These are phyloP conservation scores for Bombus ignitus DNA, from an alignment of 1,140 invertebrate species.

Conservation along the genomic window DNA sequence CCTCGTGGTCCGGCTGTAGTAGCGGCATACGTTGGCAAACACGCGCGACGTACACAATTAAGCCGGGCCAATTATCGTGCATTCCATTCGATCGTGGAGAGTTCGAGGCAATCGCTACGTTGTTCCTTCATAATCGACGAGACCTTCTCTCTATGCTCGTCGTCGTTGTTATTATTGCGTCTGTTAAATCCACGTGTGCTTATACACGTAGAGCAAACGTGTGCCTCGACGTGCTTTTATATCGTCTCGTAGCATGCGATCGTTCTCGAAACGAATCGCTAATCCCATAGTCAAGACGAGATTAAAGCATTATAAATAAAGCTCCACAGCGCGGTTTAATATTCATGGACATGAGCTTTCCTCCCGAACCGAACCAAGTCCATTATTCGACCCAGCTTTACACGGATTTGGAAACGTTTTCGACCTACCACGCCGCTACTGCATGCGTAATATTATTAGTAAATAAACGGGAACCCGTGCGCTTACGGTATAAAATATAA, in stretches of 20 bases:
- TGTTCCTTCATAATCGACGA: constrained; percentile 39
- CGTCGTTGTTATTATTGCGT: not conserved
- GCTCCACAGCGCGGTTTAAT: not conserved
- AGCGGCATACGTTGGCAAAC: constrained; percentile 16
- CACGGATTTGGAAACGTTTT: not conserved
- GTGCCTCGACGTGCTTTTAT: not conserved
- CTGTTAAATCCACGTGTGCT: no score
- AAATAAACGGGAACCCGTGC: not conserved
- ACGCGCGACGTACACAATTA: constrained; percentile 50
- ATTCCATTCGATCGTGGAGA: constrained; percentile 40
- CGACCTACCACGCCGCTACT: no score
- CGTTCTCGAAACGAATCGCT: not conserved
- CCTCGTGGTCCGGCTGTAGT: constrained; percentile 18
- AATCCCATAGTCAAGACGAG: not conserved
- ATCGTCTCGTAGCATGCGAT: not conserved
- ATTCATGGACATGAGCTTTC: not conserved
- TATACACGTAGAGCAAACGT: no score
- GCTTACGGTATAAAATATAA: not conserved
- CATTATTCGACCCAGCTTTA: not conserved
- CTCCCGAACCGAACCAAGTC: not conserved
- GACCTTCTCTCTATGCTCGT: not conserved
- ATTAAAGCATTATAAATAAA: constrained; percentile 25
- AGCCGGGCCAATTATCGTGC: constrained; percentile 53
- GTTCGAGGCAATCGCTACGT: constrained; percentile 14
- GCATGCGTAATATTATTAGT: not conserved